A percentile compares a stretch with the other conserved stretches of the same genome.
phyloP scores from a whole-genome alignment of 2,888 invertebrate genomes.

The Latheticus oryzae region DNA sequence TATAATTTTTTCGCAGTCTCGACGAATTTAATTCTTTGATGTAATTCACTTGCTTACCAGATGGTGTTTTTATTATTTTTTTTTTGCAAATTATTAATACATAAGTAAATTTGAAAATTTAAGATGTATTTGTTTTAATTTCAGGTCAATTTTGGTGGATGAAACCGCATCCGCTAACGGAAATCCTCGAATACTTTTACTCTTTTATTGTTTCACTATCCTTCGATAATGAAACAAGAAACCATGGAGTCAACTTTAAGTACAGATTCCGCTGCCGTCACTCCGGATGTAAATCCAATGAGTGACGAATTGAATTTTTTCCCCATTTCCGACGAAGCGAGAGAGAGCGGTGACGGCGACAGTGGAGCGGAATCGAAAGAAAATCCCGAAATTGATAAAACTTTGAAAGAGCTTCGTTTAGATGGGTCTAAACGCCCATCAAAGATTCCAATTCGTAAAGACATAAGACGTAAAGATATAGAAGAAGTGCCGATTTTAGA shows the following conservation, averaged over 20 bases:
- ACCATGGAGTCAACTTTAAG: slow-evolving; percentile 23
- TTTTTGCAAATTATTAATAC: too few relatives aligned
- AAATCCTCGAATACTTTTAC: too few relatives aligned
- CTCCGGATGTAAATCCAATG: slow-evolving; percentile 36
- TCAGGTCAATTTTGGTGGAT: too few relatives aligned
- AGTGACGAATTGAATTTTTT: slow-evolving; percentile 37
- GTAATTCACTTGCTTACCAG: too few relatives aligned
- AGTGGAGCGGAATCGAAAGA: slow-evolving; percentile 34
- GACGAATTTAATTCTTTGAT: too few relatives aligned
- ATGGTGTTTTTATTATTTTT: too few relatives aligned
- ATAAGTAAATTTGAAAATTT: too few relatives aligned
- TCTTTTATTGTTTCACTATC: too few relatives aligned
- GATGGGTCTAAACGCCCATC: slow-evolving; percentile 20
- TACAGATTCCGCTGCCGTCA: slow-evolving; percentile 17
- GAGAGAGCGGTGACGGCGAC: slow-evolving; percentile 39
- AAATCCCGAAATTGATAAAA: slow-evolving; percentile 5
- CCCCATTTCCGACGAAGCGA: slow-evolving; percentile 33
- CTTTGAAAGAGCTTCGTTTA: neutral
- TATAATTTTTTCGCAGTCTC: too few relatives aligned
- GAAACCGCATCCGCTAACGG: too few relatives aligned
- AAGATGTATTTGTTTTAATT: too few relatives aligned
- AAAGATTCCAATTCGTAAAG: slow-evolving; percentile 31
- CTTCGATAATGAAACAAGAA: slow-evolving; percentile 36
- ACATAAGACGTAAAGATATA: neutral
- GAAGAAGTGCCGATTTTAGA: slow-evolving; percentile 31